Base-by-base conservation (phyloP, 64 coral and sea anemone genomes). In the Actinia equina region DNA sequence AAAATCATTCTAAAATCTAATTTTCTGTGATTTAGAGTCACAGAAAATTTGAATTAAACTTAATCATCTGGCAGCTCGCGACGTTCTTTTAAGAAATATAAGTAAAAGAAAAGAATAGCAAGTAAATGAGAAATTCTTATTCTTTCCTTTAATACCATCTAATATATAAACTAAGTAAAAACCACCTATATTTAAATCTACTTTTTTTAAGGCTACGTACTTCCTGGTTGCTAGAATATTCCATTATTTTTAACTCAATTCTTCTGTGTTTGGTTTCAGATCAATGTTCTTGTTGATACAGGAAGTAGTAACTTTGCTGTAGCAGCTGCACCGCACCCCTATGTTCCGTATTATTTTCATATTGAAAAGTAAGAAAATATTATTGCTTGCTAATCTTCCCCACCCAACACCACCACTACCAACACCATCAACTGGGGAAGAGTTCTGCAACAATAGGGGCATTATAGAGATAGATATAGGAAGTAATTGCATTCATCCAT, bases 251-350 rank as follows among this genome's bases (percentile, higher is more conserved):
- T 30, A 41, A 12, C 25, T 41, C 30, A 37, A 37, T 37, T 74
- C 7, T 57, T 19, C n/a, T 57, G 13, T 80, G 18, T 62, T 15
- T 54, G 43, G 69, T 85, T 78, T 46, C 86, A 98, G 96, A 92
- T 98, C 16, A 98, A 98, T 93, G 93, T 98, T 45, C 96, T 98
- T 87, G 96, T 98, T 56, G 96, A 98, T 83, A 98, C 96, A 71
- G 96, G 96, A 83, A 95, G 97, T 82, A 99, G 97, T 87, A 99
- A 99, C 85, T 98, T 98, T 98, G 96, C 96, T 85, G 93, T 99
- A 9, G 97, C 93, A 55, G 97, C 97, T 22, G 92, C 97, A 43
- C 60, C 88, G 16, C 97, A 99, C 86, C 93, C 93, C 6, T 99
- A 99, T 87, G 81, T 99, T 27, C 97, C 97, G 79, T 83, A 86